Evolutionary conservation across 2,797 vertebrate species (phyloP), one percentile per base, ranked within the genome.

Genomic region (Pristis pectinata): DNA sequence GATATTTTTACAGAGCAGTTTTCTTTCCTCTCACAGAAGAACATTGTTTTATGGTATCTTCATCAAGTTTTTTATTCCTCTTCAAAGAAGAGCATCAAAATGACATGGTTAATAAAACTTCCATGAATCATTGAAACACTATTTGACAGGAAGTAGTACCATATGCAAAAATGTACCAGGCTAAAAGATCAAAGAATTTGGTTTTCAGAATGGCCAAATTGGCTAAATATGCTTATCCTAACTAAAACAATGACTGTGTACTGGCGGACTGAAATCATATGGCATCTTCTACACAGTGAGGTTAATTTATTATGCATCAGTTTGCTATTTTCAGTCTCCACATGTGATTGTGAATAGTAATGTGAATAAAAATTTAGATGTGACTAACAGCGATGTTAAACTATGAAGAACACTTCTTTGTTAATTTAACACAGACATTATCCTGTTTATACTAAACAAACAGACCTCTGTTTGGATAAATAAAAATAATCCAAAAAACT

Each of bases 181-280:
- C 85, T 17, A 37, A n/a, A 89, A 37, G 56, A 89, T 89, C 85
- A 89, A 89, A 64, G 85, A 19, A 89, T 37, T 89, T 64, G 30
- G 34, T 59, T 37, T 64, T 30, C 34, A 89, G 61, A 89, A 59
- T 34, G 53, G 83, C 27, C 27, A 87, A 87, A 61, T 64, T 89
- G 85, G 11, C 85, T 1, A 61, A 34, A 64, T 89, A 61, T n/a
- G 15, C 17, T 59, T 89, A 34, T 34, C 44, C 27, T 30, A 89
- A 37, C 30, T 61, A n/a, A 61, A 89, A n/a, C 17, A 5, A 64
- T n/a, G 85, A 56, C 85, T 85, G 82, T 34, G 27, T 56, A 61
- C 19, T n/a, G 13, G 56, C 34, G 22, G 7, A 89, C 5, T 89
- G 30, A n/a, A 89, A 59, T 89, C 85, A 87, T 1, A 56, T 87